Evolutionary conservation across 2,888 invertebrate species (phyloP).

Genomic region (Spilosoma lubricipeda): DNA sequence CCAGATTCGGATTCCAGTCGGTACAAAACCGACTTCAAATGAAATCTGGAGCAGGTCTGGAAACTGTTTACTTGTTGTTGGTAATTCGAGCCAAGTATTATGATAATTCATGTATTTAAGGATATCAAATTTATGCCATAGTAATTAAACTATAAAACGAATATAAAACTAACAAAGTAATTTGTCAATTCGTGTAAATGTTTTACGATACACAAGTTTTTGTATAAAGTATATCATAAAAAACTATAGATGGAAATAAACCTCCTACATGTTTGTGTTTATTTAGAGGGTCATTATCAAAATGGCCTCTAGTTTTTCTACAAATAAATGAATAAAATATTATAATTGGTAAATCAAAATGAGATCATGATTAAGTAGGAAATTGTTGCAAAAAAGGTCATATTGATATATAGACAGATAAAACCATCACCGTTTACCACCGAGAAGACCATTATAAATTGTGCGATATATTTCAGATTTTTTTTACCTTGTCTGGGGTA

Average conservation of each 20-base stretch:
- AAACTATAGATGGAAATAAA: neutral
- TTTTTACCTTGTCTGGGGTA: no score
- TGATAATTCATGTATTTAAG: neutral
- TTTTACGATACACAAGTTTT: neutral
- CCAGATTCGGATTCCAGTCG: no score
- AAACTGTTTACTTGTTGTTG: neutral
- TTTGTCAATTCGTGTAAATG: constrained; percentile 1
- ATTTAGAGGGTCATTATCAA: neutral
- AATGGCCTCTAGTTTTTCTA: neutral
- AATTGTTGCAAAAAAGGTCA: neutral
- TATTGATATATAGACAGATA: no score
- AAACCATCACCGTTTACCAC: no score
- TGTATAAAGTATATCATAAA: neutral
- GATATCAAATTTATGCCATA: neutral
- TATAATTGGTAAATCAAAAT: neutral
- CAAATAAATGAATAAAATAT: neutral
- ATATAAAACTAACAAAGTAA: constrained; percentile 1
- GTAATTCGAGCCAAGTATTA: neutral
- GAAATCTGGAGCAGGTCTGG: neutral
- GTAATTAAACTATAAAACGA: neutral
- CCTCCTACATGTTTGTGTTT: neutral
- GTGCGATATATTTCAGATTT: no score
- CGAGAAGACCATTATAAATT: no score
- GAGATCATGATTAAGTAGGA: neutral
- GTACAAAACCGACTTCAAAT: neutral